Base-by-base conservation (phyloP, 1,140 invertebrate species). In the Bombus soroeensis region DNA sequence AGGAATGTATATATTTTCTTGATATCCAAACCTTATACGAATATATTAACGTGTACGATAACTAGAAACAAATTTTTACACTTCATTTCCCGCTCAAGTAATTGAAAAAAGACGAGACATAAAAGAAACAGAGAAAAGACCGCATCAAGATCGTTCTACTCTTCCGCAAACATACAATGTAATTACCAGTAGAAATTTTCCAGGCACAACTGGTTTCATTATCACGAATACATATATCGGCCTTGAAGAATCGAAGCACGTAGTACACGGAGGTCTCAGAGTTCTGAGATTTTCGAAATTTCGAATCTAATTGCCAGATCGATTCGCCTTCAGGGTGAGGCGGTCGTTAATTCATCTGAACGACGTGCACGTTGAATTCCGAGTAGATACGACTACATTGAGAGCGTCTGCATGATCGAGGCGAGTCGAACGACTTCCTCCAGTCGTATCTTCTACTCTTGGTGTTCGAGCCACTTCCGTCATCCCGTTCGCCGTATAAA, bases 401-500 rank as follows among this genome's bases (percentile, higher is more conserved):
- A 87, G 73, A 84, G 28, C 64, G 47, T 39, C 62, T 5, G 47
- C 72, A 83, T 53, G 43, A 70, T 86, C 68, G 81, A 59, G 41
- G 53, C 57, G 22, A 75, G 62, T 57, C 34, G 47, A 85, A 76
- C 59, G 62, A 79, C 76, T 88, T 82, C 62, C 78, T 81, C 41
- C 28, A 68, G 13, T 28, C 34, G 15, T 32, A 53, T 53, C 47
- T 53, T 53, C 47, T 53, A 53, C 47, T 53, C 47, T 53, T 18
- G 47, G 47, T 57, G 43, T 70, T 32, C 62, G 70, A 25, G 28
- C 79, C 59, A 70, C 79, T 89, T 88, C 83, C 88, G 83, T 80
- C 87, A 85, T 78, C 39, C 82, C 34, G 41, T n/a, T 75, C 47
- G 73, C 32, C 66, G 59, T 59, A 75, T 59, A 86, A 88, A 89